Evolutionary conservation across 2,797 vertebrate genomes (phyloP).

Genomic region (Discoglossus pictus): DNA sequence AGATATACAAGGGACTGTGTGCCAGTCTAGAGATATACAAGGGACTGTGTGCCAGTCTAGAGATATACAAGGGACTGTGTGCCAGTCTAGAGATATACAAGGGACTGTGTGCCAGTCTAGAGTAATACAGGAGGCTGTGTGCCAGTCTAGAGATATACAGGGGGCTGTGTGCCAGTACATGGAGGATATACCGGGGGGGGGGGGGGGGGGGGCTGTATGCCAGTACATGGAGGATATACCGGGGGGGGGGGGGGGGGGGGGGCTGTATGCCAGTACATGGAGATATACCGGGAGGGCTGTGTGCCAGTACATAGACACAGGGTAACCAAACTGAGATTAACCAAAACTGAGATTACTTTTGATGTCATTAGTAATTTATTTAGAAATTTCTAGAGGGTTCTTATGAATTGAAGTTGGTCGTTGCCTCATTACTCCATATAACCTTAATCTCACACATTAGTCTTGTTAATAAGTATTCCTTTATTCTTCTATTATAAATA

Average conservation of each 20-base stretch:
- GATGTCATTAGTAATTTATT: constrained; percentile 21
- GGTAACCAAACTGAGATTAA: no score
- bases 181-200: not conserved
- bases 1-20: no score
- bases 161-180: not conserved
- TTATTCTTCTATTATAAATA: not conserved
- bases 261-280: not conserved
- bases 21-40: no score
- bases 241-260: not conserved
- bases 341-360: no score
- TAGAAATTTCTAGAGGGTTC: not conserved
- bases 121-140: no score
- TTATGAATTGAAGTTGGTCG: not conserved
- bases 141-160: no score
- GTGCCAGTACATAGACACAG: no score
- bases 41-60: no score
- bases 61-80: no score
- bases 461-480: not conserved
- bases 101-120: no score
- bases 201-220: constrained; percentile 3
- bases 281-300: not conserved
- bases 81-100: no score
- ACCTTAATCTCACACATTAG: not conserved
- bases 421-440: not conserved
- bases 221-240: not conserved